These are phyloP conservation scores for Florisuga fusca DNA, from an alignment of 2,797 vertebrate species.

Conservation along the genomic window DNA sequence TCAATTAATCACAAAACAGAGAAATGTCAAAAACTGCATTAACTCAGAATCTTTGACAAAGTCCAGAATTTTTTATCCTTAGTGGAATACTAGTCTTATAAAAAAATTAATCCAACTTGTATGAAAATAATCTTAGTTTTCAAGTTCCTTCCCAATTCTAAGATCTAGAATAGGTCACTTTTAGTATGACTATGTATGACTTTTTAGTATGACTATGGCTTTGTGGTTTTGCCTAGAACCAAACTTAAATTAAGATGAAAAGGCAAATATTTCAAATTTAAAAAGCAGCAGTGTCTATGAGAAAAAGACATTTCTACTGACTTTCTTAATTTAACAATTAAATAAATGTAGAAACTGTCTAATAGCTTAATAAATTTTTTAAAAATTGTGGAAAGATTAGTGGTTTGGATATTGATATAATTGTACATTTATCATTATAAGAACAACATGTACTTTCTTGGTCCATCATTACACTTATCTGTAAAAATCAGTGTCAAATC, in stretches of 20 bases:
- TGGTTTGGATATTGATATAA: background rate
- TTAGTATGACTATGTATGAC: background rate
- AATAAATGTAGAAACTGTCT: background rate
- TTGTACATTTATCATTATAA: background rate
- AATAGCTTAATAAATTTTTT: background rate
- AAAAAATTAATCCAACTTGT: background rate
- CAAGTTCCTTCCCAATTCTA: conserved; percentile 4
- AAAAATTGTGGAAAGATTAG: background rate
- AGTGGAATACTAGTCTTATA: background rate
- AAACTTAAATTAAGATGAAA: background rate
- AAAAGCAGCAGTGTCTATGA: background rate
- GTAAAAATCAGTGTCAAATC: background rate
- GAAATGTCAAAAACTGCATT: conserved; percentile 52
- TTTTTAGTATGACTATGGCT: background rate
- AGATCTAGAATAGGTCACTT: background rate
- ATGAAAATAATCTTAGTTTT: conserved; percentile 8
- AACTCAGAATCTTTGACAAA: conserved; percentile 39
- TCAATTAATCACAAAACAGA: conserved; percentile 60
- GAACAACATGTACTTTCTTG: background rate
- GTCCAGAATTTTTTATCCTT: background rate
- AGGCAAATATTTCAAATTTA: background rate
- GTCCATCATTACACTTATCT: background rate
- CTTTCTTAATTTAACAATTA: background rate
- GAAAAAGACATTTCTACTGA: background rate
- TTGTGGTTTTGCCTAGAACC: background rate